These are phyloP conservation scores for Cotesia congregata DNA, from an alignment of 2,888 invertebrate genomes.

Conservation along the genomic window DNA sequence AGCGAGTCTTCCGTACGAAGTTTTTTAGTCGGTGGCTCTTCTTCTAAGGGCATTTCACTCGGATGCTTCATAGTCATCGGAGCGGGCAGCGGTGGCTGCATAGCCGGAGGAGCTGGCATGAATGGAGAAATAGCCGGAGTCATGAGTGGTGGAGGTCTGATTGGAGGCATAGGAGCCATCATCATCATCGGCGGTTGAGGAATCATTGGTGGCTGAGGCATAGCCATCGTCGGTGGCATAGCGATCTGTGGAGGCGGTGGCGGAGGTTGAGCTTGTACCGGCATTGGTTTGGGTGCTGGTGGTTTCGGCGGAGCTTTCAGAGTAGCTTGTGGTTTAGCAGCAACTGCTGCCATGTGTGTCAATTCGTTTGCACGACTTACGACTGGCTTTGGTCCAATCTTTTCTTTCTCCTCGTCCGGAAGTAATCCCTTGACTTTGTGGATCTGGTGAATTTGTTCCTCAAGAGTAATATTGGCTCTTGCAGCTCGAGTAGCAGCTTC, in stretches of 20 bases:
- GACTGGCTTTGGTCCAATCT: conserved; percentile 93
- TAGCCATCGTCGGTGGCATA: conserved; percentile 69
- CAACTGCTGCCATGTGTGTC: conserved; percentile 67
- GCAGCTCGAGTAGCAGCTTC: conserved; percentile 96
- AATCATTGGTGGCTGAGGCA: conserved; percentile 73
- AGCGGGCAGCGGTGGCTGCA: conserved; percentile 68
- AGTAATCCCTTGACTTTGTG: conserved; percentile 95
- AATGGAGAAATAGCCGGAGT: conserved; percentile 70
- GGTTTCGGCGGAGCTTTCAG: conserved; percentile 67
- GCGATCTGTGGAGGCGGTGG: conserved; percentile 63
- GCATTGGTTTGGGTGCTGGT: conserved; percentile 67
- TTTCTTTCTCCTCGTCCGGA: conserved; percentile 96
- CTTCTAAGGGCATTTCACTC: conserved; percentile 74
- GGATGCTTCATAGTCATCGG: conserved; percentile 72
- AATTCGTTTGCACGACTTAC: conserved; percentile 69
- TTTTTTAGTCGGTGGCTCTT: conserved; percentile 91
- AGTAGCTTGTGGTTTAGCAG: conserved; percentile 65
- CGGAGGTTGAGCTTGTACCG: conserved; percentile 67
- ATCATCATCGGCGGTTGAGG: conserved; percentile 76
- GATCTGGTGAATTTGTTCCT: conserved; percentile 97
- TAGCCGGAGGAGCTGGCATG: conserved; percentile 68
- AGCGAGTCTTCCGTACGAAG: conserved; percentile 92
- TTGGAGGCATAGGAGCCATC: conserved; percentile 75
- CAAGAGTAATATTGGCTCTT: conserved; percentile 93
- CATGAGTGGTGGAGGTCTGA: conserved; percentile 75